A percentile compares a stretch with the other conserved stretches of the same genome.
These are phyloP conservation scores for Malachius bipustulatus DNA, from an alignment of 2,888 invertebrate species.

Conservation along the genomic window DNA sequence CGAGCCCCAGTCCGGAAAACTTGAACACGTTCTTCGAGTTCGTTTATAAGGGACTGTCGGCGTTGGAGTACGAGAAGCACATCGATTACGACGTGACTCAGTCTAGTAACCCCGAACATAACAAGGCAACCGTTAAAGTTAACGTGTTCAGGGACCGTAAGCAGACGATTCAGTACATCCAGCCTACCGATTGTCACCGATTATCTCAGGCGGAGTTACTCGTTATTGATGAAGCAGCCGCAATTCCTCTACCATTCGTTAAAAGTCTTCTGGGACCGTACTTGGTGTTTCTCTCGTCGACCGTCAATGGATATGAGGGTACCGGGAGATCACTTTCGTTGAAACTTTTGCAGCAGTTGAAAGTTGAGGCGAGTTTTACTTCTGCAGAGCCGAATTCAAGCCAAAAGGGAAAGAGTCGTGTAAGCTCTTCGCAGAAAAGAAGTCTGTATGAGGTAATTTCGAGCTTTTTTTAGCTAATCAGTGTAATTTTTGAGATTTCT, in stretches of 20 bases:
- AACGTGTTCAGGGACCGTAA: constrained; percentile 83
- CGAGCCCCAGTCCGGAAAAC: constrained; percentile 97
- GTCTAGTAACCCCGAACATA: constrained; percentile 91
- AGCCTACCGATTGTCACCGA: constrained; percentile 79
- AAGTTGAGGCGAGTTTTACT: constrained; percentile 47
- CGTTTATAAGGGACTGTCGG: constrained; percentile 89
- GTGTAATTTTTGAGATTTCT: not conserved
- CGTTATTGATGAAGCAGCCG: constrained; percentile 97
- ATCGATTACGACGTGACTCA: constrained; percentile 89
- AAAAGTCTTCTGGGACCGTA: constrained; percentile 83
- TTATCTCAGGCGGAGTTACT: constrained; percentile 89
- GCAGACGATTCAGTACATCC: constrained; percentile 93
- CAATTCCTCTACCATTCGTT: constrained; percentile 90
- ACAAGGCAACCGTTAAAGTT: constrained; percentile 88
- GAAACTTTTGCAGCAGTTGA: constrained; percentile 83
- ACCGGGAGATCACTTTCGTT: constrained; percentile 92
- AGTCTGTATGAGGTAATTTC: constrained; percentile 42
- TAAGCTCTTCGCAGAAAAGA: constrained; percentile 39
- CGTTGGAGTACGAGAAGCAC: constrained; percentile 89
- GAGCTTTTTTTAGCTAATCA: not conserved
- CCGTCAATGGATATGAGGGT: constrained; percentile 96
- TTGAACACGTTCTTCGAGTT: constrained; percentile 96
- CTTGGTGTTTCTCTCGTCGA: constrained; percentile 89
- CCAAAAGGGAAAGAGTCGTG: constrained; percentile 26
- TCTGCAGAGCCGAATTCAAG: constrained; percentile 39